Conservation (phyloP, 2,888 invertebrate species). For the Chalcosyrphus nemorum region DNA sequence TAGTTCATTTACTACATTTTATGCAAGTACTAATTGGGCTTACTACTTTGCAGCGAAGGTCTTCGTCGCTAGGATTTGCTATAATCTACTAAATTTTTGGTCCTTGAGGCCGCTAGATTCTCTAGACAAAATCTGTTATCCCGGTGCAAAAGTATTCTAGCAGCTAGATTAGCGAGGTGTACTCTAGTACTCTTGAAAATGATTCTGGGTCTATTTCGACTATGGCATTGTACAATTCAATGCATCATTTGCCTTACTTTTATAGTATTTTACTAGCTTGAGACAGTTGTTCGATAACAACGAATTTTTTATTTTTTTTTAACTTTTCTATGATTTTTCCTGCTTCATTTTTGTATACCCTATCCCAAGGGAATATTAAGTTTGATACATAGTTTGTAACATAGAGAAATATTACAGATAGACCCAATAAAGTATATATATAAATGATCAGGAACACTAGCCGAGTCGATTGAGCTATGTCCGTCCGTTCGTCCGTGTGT, state of each 20-base stretch:
- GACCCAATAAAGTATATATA: too few species aligned
- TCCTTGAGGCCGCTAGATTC: conserved; percentile 31
- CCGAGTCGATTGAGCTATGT: too few species aligned
- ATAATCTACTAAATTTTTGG: conserved; percentile 3
- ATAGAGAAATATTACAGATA: too few species aligned
- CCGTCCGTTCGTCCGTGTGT: too few species aligned
- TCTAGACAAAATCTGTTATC: conserved; percentile 4
- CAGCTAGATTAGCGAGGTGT: background rate
- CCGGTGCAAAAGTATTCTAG: background rate
- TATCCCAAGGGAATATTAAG: too few species aligned
- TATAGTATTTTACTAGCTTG: conserved; percentile 4
- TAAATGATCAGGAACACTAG: too few species aligned
- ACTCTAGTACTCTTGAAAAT: background rate
- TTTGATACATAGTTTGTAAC: too few species aligned
- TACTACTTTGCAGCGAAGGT: too few species aligned
- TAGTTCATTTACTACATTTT: too few species aligned
- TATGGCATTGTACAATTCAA: background rate
- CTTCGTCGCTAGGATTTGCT: too few species aligned
- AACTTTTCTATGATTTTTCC: background rate
- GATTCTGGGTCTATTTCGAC: conserved; percentile 1
- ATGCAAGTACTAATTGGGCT: too few species aligned
- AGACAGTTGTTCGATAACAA: too few species aligned
- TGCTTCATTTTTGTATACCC: background rate
- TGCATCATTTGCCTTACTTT: background rate
- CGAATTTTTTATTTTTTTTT: background rate